phyloP scores from a whole-genome alignment of 2,888 invertebrate species.

The Ornithoptera priamus region DNA sequence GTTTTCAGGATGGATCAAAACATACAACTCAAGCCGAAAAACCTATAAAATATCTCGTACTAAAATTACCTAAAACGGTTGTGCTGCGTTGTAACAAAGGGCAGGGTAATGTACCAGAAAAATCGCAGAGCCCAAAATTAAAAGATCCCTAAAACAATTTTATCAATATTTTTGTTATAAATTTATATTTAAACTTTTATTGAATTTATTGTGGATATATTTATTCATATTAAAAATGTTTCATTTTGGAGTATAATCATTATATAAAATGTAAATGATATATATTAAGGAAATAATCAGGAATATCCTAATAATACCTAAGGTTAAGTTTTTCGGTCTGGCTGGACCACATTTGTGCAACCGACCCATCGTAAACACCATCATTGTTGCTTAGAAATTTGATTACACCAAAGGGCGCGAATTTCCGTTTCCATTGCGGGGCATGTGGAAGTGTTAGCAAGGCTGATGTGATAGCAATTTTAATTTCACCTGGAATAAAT shows the following conservation, averaged over 20 bases:
- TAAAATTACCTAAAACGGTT: conserved; percentile 15
- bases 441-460: conserved; percentile 62
- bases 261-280: conserved; percentile 70
- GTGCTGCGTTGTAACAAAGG: conserved; percentile 5
- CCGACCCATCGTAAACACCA: conserved; percentile 72
- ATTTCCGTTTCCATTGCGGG: conserved; percentile 60
- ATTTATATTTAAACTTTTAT: not conserved
- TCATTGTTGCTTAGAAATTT: conserved; percentile 68
- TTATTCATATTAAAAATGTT: conserved; percentile 15
- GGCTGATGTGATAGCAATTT: conserved; percentile 60
- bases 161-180: conserved; percentile 1
- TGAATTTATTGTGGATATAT: not conserved
- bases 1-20: conserved; percentile 6
- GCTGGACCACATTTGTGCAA: conserved; percentile 75
- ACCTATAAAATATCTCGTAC: not conserved
- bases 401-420: conserved; percentile 73
- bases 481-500: conserved; percentile 61
- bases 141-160: not conserved
- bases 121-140: not conserved
- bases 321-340: conserved; percentile 73
- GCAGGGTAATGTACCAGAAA: not conserved
- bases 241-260: conserved; percentile 64
- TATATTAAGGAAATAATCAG: conserved; percentile 63
- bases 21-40: not conserved
- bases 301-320: conserved; percentile 76